Base-by-base conservation (phyloP, 2,888 invertebrate species). In the Dryobota labecula region DNA sequence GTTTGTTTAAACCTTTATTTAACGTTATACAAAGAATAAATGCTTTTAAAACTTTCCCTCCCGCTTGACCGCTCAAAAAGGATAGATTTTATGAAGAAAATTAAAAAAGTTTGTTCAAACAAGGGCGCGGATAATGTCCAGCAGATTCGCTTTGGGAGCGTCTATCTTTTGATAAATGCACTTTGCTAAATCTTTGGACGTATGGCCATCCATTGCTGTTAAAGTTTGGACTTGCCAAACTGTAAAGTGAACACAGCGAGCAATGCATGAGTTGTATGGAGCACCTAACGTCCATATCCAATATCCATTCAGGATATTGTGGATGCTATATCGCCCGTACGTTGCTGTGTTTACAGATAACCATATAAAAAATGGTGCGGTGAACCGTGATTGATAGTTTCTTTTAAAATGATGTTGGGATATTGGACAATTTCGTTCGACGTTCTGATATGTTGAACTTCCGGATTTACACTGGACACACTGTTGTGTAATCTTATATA, bases 31-130 rank as follows among this genome's bases (percentile, higher is more conserved):
- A 83, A 82, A 78, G 73, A 78, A 88, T 83, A 89, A 91, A 91
- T 88, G 86, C 86, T 84, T 86, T 90, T 89, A 85, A 87, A 91
- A 92, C 88, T 89, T 91, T 90, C 43, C 84, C 64, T 85, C 85
- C 81, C 83, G 80, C 89, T 90, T 91, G 90, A 92, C 90, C 90
- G 88, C 86, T 86, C 88, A 85, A 86, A 86, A 88, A 86, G 87
- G 86, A 90, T 88, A 88, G 86, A 87, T 89, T 89, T 91, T 86
- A 87, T 83, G 84, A 90, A 90, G 91, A 91, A 92, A 90, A 93
- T 93, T 92, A 92, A 93, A 92, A 93, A 92, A 92, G 88, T 92
- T 92, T 84, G 88, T 86, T 86, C 90, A 92, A 92, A 92, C 90
- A 92, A 88, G 89, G 91, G 80, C 63, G 84, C 45, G 66, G 78